phyloP scores from a whole-genome alignment of 2,113 vertebrate species.

The Antechinus stuartii region DNA sequence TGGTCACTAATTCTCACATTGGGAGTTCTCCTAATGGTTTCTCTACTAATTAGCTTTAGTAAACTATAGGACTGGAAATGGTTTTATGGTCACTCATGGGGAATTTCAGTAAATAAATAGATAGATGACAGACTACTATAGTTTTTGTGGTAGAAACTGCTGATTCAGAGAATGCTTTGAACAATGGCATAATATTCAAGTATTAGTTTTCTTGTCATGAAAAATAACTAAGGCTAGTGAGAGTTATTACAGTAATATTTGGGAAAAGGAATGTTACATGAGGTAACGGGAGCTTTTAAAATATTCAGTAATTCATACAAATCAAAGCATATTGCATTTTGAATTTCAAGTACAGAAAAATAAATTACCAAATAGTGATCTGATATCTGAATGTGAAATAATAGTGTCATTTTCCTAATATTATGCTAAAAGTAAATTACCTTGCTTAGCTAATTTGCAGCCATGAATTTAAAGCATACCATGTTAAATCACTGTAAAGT shows the following conservation, averaged over 20 bases:
- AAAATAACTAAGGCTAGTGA: background rate
- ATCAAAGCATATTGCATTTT: background rate
- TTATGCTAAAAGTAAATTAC: slow-evolving; percentile 2
- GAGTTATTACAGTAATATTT: slow-evolving; percentile 1
- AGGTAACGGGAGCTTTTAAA: background rate
- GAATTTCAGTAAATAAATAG: background rate
- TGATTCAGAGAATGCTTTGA: background rate
- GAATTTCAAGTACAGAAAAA: slow-evolving; percentile 8
- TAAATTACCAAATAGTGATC: slow-evolving; percentile 2
- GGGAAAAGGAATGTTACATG: background rate
- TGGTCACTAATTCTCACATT: background rate
- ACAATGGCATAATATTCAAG: background rate
- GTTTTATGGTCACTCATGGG: background rate
- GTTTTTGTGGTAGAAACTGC: background rate
- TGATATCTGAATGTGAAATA: slow-evolving; percentile 8
- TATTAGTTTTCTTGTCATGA: slow-evolving; percentile 1
- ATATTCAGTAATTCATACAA: slow-evolving; percentile 2
- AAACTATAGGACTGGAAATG: background rate
- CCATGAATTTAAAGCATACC: slow-evolving; percentile 8
- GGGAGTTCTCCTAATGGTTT: background rate
- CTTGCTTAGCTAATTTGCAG: slow-evolving; percentile 7
- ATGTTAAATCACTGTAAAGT: slow-evolving; percentile 3
- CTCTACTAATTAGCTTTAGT: background rate
- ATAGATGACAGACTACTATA: background rate
- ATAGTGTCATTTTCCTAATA: background rate